A percentile compares a stretch with the other conserved stretches of the same genome.
These are phyloP conservation scores for Callipepla squamata DNA, from an alignment of 2,113 vertebrate species.

Conservation along the genomic window DNA sequence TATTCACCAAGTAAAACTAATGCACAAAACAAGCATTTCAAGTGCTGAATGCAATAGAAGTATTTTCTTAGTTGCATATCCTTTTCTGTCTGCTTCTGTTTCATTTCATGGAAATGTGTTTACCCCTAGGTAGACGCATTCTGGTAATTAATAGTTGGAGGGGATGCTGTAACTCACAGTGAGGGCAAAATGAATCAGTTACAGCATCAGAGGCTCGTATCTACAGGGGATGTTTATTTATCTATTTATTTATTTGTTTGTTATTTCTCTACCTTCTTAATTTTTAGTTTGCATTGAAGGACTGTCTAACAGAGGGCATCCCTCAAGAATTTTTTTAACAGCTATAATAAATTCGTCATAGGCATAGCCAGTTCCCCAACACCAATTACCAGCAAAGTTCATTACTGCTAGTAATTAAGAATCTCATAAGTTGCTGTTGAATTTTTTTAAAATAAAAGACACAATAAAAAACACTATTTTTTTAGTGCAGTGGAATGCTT, in stretches of 20 bases:
- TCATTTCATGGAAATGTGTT: not conserved
- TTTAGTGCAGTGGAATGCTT: not conserved
- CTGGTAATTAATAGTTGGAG: not conserved
- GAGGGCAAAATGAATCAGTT: not conserved
- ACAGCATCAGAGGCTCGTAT: not conserved
- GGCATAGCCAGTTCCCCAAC: not conserved
- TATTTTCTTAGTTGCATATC: not conserved
- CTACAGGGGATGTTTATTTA: not conserved
- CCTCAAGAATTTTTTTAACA: not conserved
- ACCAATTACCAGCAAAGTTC: not conserved
- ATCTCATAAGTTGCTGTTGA: rapidly evolving
- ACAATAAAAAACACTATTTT: rapidly evolving
- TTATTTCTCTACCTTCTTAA: not conserved
- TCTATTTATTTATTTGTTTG: not conserved
- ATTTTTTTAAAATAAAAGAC: not conserved
- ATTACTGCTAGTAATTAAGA: not conserved
- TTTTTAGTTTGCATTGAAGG: not conserved
- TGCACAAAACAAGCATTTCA: not conserved
- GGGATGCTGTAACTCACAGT: not conserved
- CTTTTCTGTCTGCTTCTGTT: not conserved
- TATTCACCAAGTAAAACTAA: not conserved
- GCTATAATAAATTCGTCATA: not conserved
- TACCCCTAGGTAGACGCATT: not conserved
- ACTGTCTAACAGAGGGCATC: not conserved
- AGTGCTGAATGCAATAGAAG: not conserved